Base-by-base conservation (phyloP, 2,113 vertebrate genomes). In the Sus scrofa region DNA sequence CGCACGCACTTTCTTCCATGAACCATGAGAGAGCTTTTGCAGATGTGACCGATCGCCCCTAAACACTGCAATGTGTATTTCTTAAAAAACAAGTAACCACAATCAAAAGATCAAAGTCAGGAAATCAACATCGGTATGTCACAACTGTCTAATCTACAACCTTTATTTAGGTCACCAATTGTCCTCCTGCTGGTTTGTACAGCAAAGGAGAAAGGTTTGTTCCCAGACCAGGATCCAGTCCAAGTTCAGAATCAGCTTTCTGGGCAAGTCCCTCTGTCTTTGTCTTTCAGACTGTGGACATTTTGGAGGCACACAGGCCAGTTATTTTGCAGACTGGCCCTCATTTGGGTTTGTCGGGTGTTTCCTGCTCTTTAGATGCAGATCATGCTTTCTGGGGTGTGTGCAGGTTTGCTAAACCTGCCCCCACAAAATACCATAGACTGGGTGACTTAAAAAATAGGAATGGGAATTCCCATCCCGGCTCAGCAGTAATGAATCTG, bases 401-500 rank as follows among this genome's bases (percentile, higher is more conserved):
- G 32, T 27, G 9, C 27, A 20, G 4, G 7, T 58, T 27, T 8
- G 4, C 11, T 4, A 1, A 18, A 26, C n/a, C 27, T n/a, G 39
- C 56, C 0, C 0, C 8, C 9, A 67, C 58, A 30, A 52, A 24
- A 27, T 2, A 3, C 65, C 39, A 22, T 0, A 16, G 81, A 3
- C 44, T 3, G 44, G 30, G 63, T 1, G 39, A 58, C n/a, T 68
- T 50, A 4, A 2, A 3, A 27, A 13, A 71, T 1, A 54, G 19
- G 16, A 0, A 5, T 5, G 24, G 19, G 16, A 0, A 3, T 5
- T 44, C 44, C 44, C 8, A 8, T 44, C 44, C 44, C 8, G 44
- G 44, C 44, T 44, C 44, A 44, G 44, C 8, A 8, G 44, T 44
- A 44, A 8, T 44, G 44, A 44, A 44, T 44, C 44, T 44, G 5